Conservation (phyloP, 2,113 vertebrate genomes). For the Colossoma macropomum region DNA sequence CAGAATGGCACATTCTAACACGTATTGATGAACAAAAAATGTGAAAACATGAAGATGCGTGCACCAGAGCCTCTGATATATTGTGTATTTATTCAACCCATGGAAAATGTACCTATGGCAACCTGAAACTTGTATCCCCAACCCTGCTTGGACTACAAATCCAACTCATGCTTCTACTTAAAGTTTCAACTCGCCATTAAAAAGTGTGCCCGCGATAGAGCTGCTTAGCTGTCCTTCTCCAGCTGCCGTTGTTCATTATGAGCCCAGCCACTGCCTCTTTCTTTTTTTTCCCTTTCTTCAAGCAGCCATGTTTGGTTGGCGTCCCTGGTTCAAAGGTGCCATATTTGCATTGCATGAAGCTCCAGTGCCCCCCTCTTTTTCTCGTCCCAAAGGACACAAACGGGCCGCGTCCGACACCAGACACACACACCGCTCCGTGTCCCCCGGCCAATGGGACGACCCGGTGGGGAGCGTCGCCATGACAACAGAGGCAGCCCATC, state of each 20-base stretch:
- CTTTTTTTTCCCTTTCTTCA: neutral
- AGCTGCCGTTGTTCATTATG: constrained; percentile 42
- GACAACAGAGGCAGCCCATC: constrained; percentile 56
- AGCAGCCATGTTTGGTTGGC: constrained; percentile 32
- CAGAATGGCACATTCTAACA: neutral
- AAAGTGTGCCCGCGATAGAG: neutral
- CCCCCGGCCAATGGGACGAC: constrained; percentile 55
- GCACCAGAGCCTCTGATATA: neutral
- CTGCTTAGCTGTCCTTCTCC: constrained; percentile 22
- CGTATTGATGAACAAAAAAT: neutral
- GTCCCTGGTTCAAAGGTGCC: constrained; percentile 53
- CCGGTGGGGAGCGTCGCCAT: constrained; percentile 51
- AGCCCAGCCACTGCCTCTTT: neutral
- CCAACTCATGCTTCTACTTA: neutral
- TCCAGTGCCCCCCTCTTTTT: constrained; percentile 16
- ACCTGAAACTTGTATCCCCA: neutral
- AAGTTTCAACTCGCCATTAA: constrained; percentile 9
- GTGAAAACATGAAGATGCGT: neutral
- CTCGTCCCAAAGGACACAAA: constrained; percentile 47
- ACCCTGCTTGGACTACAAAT: neutral
- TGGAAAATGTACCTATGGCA: constrained; percentile 24
- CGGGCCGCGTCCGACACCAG: constrained; percentile 50
- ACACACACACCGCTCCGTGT: constrained; percentile 37
- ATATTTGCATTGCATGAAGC: constrained; percentile 62
- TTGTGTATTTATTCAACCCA: constrained; percentile 1